These are phyloP conservation scores for Dichetophora obliterata DNA, from an alignment of 2,888 invertebrate species.

Conservation along the genomic window DNA sequence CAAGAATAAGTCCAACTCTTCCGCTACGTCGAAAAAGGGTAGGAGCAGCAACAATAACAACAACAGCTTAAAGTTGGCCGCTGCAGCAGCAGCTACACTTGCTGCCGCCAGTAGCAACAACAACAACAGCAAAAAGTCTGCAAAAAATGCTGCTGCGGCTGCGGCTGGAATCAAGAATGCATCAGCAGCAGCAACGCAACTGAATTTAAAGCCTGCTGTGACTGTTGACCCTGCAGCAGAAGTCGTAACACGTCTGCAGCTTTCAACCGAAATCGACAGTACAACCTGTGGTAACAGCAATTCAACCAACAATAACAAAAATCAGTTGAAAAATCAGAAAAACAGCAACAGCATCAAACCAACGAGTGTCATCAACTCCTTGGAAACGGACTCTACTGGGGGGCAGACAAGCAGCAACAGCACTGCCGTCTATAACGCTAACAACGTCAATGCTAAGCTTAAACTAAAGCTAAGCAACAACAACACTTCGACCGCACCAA, in stretches of 20 bases:
- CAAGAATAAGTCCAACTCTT: conserved; percentile 25
- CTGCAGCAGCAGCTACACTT: conserved; percentile 44
- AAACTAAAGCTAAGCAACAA: conserved; percentile 24
- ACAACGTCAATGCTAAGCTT: conserved; percentile 27
- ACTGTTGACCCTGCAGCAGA: neutral
- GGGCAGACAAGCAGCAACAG: conserved; percentile 9
- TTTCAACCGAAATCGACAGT: neutral
- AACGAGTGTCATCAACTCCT: neutral
- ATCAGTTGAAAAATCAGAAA: conserved; percentile 21
- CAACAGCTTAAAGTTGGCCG: conserved; percentile 51
- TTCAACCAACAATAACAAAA: conserved; percentile 12
- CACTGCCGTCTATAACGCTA: neutral
- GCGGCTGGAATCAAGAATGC: conserved; percentile 50
- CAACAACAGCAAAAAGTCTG: conserved; percentile 48
- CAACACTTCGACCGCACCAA: conserved; percentile 19
- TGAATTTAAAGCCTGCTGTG: neutral
- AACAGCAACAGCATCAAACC: neutral
- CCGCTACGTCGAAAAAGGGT: conserved; percentile 8
- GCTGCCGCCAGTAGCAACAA: conserved; percentile 53
- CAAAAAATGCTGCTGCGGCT: conserved; percentile 47
- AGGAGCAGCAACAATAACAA: conserved; percentile 45
- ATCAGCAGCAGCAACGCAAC: conserved; percentile 12
- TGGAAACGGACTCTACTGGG: neutral
- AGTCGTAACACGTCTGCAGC: neutral
- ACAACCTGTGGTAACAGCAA: conserved; percentile 1